Percentiles rank a stretch among this genome's conserved stretches.
These are phyloP conservation scores for Muscidifurax raptorellus DNA, from an alignment of 1,140 invertebrate species.

Conservation along the genomic window DNA sequence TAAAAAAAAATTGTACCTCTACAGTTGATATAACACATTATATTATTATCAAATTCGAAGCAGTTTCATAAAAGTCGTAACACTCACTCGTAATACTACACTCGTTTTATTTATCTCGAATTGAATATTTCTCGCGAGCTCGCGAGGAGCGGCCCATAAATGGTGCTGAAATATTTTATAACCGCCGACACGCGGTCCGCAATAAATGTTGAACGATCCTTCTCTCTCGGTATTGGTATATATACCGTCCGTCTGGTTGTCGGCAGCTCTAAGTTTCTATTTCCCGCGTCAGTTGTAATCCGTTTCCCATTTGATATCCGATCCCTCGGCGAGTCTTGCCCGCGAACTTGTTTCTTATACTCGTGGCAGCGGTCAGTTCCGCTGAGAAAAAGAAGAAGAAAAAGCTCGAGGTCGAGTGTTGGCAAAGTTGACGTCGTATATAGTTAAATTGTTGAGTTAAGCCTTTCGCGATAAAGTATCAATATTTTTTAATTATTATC, in stretches of 20 bases:
- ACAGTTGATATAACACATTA: too few relatives aligned
- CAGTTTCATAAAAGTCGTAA: too few relatives aligned
- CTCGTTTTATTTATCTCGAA: not conserved
- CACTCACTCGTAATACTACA: too few relatives aligned
- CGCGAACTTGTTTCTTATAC: not conserved
- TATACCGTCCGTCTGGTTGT: not conserved
- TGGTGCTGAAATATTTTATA: conserved; percentile 19
- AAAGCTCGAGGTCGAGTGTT: not conserved
- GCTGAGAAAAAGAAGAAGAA: too few relatives aligned
- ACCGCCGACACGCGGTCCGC: not conserved
- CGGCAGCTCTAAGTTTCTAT: conserved; percentile 36
- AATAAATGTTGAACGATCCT: conserved; percentile 27
- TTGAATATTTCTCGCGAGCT: not conserved
- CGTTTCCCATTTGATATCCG: conserved; percentile 47
- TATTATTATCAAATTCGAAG: too few relatives aligned
- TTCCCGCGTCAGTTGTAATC: conserved; percentile 48
- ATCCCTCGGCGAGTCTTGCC: conserved; percentile 18
- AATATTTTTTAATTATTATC: too few relatives aligned
- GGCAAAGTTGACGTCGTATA: not conserved
- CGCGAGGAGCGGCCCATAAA: not conserved
- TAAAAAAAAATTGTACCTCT: too few relatives aligned
- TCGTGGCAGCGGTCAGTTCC: not conserved
- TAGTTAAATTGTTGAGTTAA: too few relatives aligned
- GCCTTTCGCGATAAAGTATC: not conserved
- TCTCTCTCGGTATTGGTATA: too few relatives aligned